Evolutionary conservation across 2,113 vertebrate genomes (phyloP).

Genomic region (Rhynchomys soricoides): DNA sequence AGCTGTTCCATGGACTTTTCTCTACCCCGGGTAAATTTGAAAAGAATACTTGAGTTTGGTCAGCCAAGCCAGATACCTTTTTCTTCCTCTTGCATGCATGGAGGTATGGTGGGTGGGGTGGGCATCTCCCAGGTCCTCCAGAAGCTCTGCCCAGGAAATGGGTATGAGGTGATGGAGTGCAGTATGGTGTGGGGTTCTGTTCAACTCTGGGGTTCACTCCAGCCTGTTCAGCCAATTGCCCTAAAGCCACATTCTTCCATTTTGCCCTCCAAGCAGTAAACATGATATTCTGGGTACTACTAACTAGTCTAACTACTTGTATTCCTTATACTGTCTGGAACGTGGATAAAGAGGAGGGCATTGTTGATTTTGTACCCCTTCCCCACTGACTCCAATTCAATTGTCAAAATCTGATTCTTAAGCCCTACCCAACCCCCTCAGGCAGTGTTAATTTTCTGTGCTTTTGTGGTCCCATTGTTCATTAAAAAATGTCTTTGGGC

Average conservation of each 20-base stretch:
- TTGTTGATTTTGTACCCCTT: background rate
- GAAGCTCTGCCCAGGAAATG: background rate
- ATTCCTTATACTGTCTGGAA: conserved; percentile 33
- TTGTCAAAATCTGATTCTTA: background rate
- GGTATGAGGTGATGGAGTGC: background rate
- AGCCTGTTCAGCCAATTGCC: background rate
- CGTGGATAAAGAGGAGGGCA: background rate
- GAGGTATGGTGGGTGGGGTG: background rate
- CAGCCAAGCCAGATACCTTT: background rate
- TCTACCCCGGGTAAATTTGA: background rate
- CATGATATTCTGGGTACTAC: background rate
- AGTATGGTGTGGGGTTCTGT: background rate
- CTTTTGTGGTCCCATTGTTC: background rate
- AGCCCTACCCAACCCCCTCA: background rate
- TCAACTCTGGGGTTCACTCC: background rate
- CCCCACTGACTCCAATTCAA: background rate
- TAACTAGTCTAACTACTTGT: background rate
- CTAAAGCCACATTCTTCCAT: background rate
- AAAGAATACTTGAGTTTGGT: background rate
- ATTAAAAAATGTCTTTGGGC: background rate
- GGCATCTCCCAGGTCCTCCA: background rate
- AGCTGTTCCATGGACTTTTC: background rate
- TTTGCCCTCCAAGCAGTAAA: background rate
- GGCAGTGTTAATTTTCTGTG: conserved; percentile 11
- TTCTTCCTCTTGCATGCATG: background rate